A percentile compares a stretch with the other conserved stretches of the same genome.
These are phyloP conservation scores for Panthera leo DNA, from an alignment of 2,113 vertebrate species.

Conservation along the genomic window DNA sequence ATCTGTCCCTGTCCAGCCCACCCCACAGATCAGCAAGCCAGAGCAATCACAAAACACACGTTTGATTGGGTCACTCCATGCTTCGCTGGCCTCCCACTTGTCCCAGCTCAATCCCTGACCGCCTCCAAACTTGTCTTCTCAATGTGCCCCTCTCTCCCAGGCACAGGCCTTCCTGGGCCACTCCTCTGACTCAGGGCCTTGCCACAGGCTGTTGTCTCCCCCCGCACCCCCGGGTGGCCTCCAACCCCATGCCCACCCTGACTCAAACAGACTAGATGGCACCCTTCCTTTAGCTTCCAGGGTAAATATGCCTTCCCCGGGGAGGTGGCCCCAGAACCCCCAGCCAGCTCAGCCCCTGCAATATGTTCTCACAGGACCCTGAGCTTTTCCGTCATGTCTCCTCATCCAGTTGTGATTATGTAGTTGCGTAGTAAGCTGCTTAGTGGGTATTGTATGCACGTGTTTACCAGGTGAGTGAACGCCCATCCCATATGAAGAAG, in stretches of 20 bases:
- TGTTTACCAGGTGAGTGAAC: background rate
- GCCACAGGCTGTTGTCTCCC: background rate
- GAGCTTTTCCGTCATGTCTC: background rate
- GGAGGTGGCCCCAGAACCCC: background rate
- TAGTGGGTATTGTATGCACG: too few species aligned
- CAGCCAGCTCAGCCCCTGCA: background rate
- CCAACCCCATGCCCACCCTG: too few species aligned
- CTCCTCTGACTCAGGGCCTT: background rate
- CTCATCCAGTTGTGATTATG: background rate
- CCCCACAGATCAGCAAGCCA: background rate
- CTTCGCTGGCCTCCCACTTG: background rate
- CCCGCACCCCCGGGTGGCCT: accelerated
- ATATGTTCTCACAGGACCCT: background rate
- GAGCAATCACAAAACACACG: background rate
- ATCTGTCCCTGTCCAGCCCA: background rate
- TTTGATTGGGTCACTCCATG: background rate
- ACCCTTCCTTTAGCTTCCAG: background rate
- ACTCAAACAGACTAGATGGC: background rate
- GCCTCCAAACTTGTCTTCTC: background rate
- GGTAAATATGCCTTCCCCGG: background rate
- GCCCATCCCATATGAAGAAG: background rate
- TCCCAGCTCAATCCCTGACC: background rate
- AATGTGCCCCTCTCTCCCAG: accelerated
- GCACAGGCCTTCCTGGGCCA: background rate
- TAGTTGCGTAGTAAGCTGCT: background rate